Evolutionary conservation across 2,113 vertebrate species (phyloP), one percentile per base, ranked within the genome.

Genomic region (Vimba vimba): DNA sequence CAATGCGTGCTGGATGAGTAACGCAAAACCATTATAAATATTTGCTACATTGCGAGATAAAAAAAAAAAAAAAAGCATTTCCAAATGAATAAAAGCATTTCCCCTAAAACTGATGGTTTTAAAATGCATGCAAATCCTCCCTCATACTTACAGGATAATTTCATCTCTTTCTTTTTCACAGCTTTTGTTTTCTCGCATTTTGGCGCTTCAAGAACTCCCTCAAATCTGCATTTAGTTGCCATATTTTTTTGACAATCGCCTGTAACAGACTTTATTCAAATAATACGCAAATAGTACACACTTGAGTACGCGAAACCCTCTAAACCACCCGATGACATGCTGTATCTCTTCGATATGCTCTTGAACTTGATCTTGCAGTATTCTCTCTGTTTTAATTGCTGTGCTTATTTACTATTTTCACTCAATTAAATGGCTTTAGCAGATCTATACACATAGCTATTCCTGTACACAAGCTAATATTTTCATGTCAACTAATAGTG

Each of bases 1-100:
- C 62, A 68, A n/a, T 78, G 78, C 71, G 59, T 79, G 60, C 11
- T 7, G 85, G 82, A 85, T 84, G 77, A 84, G 85, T 74, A 82
- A 86, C 86, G 64, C 82, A 77, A 75, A 86, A 62, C 43, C 77
- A 64, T 60, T 25, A 83, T 36, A 88, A 82, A 88, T 77, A 79
- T 45, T 86, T 81, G 71, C 25, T 77, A 52, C 68, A 71, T 76
- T 71, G 23, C 33, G 47, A 64, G 25, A 84, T 59, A 2, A 8
- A 25, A 57, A 68, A 23, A 57, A 68, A 23, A 57, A 25, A 21
- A 21, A 6, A 33, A 33, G 21, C 75, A 85, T 84, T 84, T 79
- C 75, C 71, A 86, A 66, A 86, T 47, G 57, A 87, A 86, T 68
- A 86, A 85, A 86, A 85, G 79, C 83, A 79, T 82, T 82, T 82